These are phyloP conservation scores for Anguilla japonica DNA, from an alignment of 2,113 vertebrate species.

Conservation along the genomic window DNA sequence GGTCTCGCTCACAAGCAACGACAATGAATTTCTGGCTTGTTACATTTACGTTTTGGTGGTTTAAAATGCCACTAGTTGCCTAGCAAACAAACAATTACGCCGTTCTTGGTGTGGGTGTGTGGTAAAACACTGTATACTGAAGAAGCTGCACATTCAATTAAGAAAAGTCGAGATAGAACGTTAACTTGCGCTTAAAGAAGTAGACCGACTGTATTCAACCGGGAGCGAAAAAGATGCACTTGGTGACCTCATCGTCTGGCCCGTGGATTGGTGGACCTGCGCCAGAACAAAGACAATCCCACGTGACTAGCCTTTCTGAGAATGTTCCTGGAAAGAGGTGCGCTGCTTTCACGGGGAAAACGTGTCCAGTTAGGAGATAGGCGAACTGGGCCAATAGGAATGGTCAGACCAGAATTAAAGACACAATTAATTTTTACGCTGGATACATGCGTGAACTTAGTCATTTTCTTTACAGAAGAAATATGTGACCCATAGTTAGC, in stretches of 20 bases:
- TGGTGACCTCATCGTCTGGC: conserved; percentile 12
- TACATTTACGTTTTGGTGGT: too few relatives aligned
- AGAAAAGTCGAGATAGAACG: not conserved
- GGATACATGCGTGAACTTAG: not conserved
- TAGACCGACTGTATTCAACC: not conserved
- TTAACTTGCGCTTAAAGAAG: not conserved
- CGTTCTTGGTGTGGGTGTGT: too few relatives aligned
- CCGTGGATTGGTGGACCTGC: conserved; percentile 32
- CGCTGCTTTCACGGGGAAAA: conserved; percentile 24
- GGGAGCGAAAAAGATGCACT: conserved; percentile 3
- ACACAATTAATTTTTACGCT: not conserved
- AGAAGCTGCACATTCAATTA: not conserved
- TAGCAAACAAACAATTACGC: too few relatives aligned
- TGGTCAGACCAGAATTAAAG: not conserved
- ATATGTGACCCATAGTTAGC: not conserved
- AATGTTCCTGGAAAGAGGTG: conserved; percentile 59
- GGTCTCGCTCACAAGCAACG: too few relatives aligned
- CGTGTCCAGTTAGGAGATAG: not conserved
- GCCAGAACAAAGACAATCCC: conserved; percentile 33
- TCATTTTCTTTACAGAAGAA: not conserved
- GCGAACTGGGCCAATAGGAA: not conserved
- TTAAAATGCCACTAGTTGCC: too few relatives aligned
- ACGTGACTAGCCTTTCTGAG: conserved; percentile 54
- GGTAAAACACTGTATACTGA: too few relatives aligned
- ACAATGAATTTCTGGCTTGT: too few relatives aligned